phyloP scores from a whole-genome alignment of 2,888 invertebrate species.

The Cerastoderma edule region DNA sequence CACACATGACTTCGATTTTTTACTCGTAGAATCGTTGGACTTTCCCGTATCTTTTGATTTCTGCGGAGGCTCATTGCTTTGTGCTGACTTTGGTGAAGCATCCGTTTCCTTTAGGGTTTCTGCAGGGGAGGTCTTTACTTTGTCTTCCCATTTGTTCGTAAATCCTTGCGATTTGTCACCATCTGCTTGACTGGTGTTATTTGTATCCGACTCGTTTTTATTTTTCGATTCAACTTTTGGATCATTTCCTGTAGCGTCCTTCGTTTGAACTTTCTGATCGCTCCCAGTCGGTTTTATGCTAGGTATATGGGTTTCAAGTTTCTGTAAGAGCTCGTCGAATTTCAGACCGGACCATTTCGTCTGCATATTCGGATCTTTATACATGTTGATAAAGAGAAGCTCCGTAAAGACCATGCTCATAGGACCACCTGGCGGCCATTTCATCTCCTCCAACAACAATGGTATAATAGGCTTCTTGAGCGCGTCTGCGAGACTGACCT shows the following conservation, averaged over 20 bases:
- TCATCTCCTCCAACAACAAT: constrained; percentile 76
- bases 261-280: background rate
- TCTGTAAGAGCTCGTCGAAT: constrained; percentile 68
- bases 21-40: background rate
- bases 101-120: background rate
- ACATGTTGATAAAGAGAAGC: constrained; percentile 78
- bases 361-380: constrained; percentile 61
- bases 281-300: constrained; percentile 10
- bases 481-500: constrained; percentile 80
- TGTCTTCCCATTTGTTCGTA: background rate
- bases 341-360: constrained; percentile 68
- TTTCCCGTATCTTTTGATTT: background rate
- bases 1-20: constrained; percentile 23
- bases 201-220: too few species aligned
- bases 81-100: background rate
- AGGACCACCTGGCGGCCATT: constrained; percentile 82
- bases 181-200: background rate
- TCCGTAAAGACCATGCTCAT: constrained; percentile 81
- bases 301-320: constrained; percentile 50
- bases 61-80: background rate
- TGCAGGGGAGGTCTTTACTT: background rate
- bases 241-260: background rate
- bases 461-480: constrained; percentile 81
- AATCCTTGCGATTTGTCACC: background rate
- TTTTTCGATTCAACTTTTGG: background rate